Base-by-base conservation (phyloP, 2,113 vertebrate species). In the Oryzias curvinotus region DNA sequence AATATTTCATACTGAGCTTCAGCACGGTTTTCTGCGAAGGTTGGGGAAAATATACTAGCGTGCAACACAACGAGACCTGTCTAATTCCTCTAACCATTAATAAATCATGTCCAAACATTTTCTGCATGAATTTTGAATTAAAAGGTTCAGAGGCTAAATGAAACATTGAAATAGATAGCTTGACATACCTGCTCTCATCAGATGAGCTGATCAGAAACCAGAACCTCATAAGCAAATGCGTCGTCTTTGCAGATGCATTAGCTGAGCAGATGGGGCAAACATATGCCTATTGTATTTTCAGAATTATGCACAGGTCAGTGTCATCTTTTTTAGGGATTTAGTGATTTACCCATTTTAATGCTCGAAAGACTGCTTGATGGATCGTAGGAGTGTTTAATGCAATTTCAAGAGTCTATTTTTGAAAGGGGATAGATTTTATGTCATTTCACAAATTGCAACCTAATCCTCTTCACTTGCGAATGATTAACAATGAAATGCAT, bases 401-500 rank as follows among this genome's bases (percentile, higher is more conserved):
- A 26, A 73, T 87, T 90, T 86, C 64, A 83, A 87, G 68, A 78
- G 78, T 60, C 83, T 88, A 82, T 91, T 90, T 91, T 85, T 73
- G 77, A 85, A 70, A 73, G 64, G 59, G 76, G 82, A 81, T 82
- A 75, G 83, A 85, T 90, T 91, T 87, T 71, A 71, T 86, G 83
- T 83, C 63, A 92, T 91, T 90, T 89, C 68, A 82, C 85, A 91
- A 90, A 93, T 92, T 89, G 87, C 82, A 65, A 84, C 75, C 82
- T 92, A 92, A 92, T 92, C 88, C 90, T 85, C 87, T 87, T 85
- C 80, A 52, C 87, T 88, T 87, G 81, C 78, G 69, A 87, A 88
- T 90, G 90, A 92, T 91, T 91, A 92, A 90, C 84, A 91, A 88
- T 82, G 80, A 85, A 87, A 87, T 92, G 78, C 87, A 91, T 91